Conservation (phyloP, 2,888 invertebrate genomes). For the Chydorus sphaericus region DNA sequence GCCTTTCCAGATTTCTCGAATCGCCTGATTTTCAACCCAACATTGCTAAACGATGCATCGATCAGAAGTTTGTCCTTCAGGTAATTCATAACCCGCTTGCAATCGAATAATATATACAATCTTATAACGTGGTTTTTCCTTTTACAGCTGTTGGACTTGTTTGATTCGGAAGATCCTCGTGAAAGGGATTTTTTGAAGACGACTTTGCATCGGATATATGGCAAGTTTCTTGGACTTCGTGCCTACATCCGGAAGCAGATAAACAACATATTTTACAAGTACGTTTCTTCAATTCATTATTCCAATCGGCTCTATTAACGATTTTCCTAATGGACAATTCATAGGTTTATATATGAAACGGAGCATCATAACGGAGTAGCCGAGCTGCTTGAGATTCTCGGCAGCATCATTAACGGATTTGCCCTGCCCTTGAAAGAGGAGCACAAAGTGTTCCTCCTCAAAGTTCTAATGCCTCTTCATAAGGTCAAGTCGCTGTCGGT, state of each 20-base stretch:
- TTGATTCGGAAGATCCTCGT: constrained; percentile 92
- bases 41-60: constrained; percentile 82
- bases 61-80: constrained; percentile 88
- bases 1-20: constrained; percentile 67
- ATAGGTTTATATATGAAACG: constrained; percentile 95
- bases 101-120: background rate
- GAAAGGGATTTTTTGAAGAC: constrained; percentile 95
- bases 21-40: constrained; percentile 85
- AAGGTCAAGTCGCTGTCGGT: constrained; percentile 91
- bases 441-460: constrained; percentile 91
- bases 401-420: constrained; percentile 97
- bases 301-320: background rate
- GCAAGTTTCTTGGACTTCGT: constrained; percentile 87
- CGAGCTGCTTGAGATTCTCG: constrained; percentile 89
- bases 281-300: background rate
- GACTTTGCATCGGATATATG: constrained; percentile 94
- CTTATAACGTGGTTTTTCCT: background rate
- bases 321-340: constrained; percentile 22
- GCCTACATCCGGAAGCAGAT: constrained; percentile 97
- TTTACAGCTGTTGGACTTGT: constrained; percentile 46
- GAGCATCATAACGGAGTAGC: constrained; percentile 97
- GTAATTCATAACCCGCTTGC: constrained; percentile 32
- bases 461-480: constrained; percentile 86
- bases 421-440: constrained; percentile 95
- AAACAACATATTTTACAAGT: constrained; percentile 89